Base-by-base conservation (phyloP, 2,888 invertebrate genomes). In the Bedellia somnulentella region DNA sequence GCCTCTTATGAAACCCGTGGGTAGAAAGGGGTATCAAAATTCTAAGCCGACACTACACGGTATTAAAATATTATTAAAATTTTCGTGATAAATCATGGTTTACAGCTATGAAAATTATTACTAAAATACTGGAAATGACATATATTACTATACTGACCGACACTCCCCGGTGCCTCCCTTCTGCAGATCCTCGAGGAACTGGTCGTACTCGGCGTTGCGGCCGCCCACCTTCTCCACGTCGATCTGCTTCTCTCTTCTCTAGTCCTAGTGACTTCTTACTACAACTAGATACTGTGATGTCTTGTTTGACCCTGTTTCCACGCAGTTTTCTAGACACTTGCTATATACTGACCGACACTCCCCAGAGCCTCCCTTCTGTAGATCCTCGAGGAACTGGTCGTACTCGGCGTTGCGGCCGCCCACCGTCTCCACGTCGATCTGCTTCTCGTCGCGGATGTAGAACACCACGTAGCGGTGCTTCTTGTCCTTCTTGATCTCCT, bases 401-500 rank as follows among this genome's bases (percentile, higher is more conserved):
- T 97, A 99, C 53, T 90, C 88, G 32, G 92, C 89, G 60, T 93
- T 89, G 46, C 94, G 85, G 43, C 84, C 86, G 55, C 92, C 93
- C 52, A 93, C 89, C 30, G 87, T 87, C 79, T 95, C 94, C 33
- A 95, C 94, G 61, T 93, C 93, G 61, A 97, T 96, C 77, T 92
- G 90, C 78, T 89, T 93, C 64, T 96, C 95, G 63, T 95, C 93
- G 49, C 92, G 87, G 70, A 97, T 93, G 80, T 86, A 93, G 79
- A 93, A 96, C 58, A 97, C 92, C 44, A 96, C 93, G 75, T 95
- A 97, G 61, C 95, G 89, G 78, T 93, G 92, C 59, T 93, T 93
- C 81, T 96, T 96, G 66, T 93, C 93, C 79, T 96, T 93, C 79
- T 97, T 97, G 49, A 97, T 93, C 80, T 94, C 93, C 70, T 95